phyloP scores from a whole-genome alignment of 2,797 vertebrate genomes.

The Argyrosomus regius region DNA sequence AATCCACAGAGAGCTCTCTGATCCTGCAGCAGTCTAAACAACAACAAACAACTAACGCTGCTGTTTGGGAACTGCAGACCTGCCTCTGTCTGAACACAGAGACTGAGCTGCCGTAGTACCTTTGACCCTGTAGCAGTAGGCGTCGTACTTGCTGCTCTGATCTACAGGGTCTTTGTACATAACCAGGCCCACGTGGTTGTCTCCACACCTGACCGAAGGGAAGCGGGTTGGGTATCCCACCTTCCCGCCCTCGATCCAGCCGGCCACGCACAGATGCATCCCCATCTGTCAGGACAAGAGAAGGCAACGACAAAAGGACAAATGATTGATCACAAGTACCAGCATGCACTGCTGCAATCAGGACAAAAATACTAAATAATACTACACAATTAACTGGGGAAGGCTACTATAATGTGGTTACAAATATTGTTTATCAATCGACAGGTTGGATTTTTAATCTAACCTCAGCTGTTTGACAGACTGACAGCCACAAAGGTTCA shows the following conservation, averaged over 20 bases:
- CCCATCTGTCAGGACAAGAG: constrained; percentile 86
- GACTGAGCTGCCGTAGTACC: constrained; percentile 77
- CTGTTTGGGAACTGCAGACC: background rate
- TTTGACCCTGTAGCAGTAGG: constrained; percentile 92
- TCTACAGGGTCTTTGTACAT: constrained; percentile 88
- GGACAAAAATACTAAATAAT: background rate
- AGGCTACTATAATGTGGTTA: background rate
- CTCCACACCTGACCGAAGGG: constrained; percentile 88
- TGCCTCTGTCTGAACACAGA: background rate
- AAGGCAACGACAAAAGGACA: background rate
- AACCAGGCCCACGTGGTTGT: constrained; percentile 89
- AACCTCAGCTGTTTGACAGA: background rate
- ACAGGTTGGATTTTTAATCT: background rate
- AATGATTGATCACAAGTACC: constrained; percentile 3
- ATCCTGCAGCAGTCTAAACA: background rate
- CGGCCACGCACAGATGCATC: constrained; percentile 92
- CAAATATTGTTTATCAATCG: background rate
- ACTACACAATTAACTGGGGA: background rate
- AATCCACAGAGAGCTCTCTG: background rate
- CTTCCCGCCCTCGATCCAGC: constrained; percentile 91
- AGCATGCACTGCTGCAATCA: background rate
- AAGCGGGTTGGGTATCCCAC: constrained; percentile 92
- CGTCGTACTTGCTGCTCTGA: constrained; percentile 88
- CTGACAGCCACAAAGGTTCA: background rate
- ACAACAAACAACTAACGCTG: background rate